phyloP scores from a whole-genome alignment of 2,113 vertebrate genomes.

The Stomatorhinus ivindoensis region DNA sequence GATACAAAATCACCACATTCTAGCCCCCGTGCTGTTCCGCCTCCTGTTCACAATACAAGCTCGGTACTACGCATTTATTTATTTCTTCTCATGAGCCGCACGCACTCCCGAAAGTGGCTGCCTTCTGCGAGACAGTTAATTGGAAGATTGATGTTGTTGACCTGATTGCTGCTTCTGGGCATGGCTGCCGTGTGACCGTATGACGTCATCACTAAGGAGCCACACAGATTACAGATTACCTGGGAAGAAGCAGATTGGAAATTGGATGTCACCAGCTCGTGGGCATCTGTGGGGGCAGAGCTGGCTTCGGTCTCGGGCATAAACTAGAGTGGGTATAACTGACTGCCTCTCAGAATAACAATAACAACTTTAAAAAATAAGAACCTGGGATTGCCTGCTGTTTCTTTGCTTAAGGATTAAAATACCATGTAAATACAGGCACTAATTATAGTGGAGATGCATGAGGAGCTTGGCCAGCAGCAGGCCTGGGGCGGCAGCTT shows the following conservation, averaged over 20 bases:
- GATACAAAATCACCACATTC: background rate
- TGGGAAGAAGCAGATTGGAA: conserved; percentile 1
- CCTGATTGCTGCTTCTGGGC: background rate
- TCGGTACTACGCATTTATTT: background rate
- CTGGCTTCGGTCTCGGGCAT: background rate
- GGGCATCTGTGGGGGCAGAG: background rate
- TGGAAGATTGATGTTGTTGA: background rate
- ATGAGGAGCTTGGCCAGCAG: background rate
- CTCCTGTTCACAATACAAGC: conserved; percentile 2
- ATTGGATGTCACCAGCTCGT: background rate
- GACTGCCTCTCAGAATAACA: background rate
- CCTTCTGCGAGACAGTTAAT: background rate
- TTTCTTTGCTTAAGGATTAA: background rate
- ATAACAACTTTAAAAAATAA: background rate
- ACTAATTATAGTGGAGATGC: background rate
- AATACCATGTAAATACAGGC: background rate
- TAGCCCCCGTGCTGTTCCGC: background rate
- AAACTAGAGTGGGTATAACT: background rate
- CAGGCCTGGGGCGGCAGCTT: background rate
- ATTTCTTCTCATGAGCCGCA: background rate
- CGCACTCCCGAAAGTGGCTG: background rate
- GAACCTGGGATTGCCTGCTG: background rate
- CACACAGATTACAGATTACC: background rate
- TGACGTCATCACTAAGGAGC: background rate
- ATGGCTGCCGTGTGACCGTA: background rate